These are phyloP conservation scores for Trichonephila clavata DNA, from an alignment of 1,140 invertebrate genomes.

Conservation along the genomic window DNA sequence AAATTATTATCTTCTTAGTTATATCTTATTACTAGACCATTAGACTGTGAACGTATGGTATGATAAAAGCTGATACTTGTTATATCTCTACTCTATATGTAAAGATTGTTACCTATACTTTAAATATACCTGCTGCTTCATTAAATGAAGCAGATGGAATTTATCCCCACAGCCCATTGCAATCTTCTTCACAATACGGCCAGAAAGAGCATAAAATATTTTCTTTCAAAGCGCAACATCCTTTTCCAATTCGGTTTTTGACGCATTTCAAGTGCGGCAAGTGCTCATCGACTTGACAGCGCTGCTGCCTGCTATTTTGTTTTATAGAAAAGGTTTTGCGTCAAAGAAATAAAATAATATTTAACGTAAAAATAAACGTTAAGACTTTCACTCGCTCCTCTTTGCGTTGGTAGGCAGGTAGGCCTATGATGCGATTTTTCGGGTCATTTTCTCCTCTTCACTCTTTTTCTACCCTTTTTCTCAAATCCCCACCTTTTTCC, in stretches of 20 bases:
- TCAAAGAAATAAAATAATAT: conserved; percentile 41
- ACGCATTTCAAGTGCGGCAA: conserved; percentile 32
- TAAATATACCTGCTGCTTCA: too few relatives aligned
- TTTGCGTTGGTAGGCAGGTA: conserved; percentile 54
- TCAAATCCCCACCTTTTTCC: conserved; percentile 64
- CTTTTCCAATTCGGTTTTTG: conserved; percentile 50
- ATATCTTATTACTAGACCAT: too few relatives aligned
- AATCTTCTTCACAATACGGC: background rate
- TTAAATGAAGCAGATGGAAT: too few relatives aligned
- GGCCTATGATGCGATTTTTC: conserved; percentile 74
- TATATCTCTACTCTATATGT: too few relatives aligned
- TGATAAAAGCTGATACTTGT: too few relatives aligned
- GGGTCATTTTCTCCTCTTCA: conserved; percentile 70
- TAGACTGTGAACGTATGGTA: too few relatives aligned
- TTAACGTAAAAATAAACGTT: conserved; percentile 52
- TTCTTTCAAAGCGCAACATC: conserved; percentile 1
- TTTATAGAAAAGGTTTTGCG: conserved; percentile 43
- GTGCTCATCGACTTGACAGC: conserved; percentile 21
- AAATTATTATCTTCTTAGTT: too few relatives aligned
- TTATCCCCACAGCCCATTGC: too few relatives aligned
- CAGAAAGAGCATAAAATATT: background rate
- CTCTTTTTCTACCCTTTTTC: conserved; percentile 49
- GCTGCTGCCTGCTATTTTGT: conserved; percentile 36
- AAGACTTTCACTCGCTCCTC: background rate
- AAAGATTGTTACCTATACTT: too few relatives aligned